Percentiles rank a stretch among this genome's conserved stretches.
Evolutionary conservation across 2,797 vertebrate genomes (phyloP).

Genomic region (Simalia tracyae): DNA sequence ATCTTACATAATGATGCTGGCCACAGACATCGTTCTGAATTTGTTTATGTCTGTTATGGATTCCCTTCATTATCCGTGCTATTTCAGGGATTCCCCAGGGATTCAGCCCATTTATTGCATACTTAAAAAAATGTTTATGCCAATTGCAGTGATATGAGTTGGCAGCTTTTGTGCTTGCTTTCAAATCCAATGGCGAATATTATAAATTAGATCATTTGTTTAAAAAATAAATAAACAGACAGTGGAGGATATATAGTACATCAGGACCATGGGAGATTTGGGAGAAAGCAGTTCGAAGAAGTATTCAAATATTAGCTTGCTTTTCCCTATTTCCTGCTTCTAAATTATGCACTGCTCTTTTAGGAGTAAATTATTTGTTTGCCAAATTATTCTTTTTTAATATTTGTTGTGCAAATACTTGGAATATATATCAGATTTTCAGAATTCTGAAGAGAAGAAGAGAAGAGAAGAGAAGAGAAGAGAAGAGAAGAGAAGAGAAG

Average conservation of each 20-base stretch:
- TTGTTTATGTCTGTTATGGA: constrained; percentile 88
- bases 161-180: constrained; percentile 55
- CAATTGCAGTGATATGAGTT: constrained; percentile 70
- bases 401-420: constrained; percentile 45
- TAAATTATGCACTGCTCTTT: constrained; percentile 49
- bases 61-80: constrained; percentile 87
- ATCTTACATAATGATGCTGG: constrained; percentile 83
- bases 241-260: constrained; percentile 11
- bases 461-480: too few relatives aligned
- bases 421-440: not conserved
- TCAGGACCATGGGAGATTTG: not conserved
- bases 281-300: constrained; percentile 23
- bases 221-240: constrained; percentile 20
- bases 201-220: constrained; percentile 65
- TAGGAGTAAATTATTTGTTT: constrained; percentile 52
- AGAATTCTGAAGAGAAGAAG: too few relatives aligned
- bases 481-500: too few relatives aligned
- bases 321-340: constrained; percentile 44
- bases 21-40: constrained; percentile 81
- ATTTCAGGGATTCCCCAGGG: constrained; percentile 85
- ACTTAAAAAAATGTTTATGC: constrained; percentile 76
- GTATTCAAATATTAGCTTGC: constrained; percentile 33
- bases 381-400: constrained; percentile 46
- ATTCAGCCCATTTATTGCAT: constrained; percentile 80
- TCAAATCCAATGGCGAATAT: constrained; percentile 62